phyloP scores from a whole-genome alignment of 2,797 vertebrate genomes.

The Falco concolor region DNA sequence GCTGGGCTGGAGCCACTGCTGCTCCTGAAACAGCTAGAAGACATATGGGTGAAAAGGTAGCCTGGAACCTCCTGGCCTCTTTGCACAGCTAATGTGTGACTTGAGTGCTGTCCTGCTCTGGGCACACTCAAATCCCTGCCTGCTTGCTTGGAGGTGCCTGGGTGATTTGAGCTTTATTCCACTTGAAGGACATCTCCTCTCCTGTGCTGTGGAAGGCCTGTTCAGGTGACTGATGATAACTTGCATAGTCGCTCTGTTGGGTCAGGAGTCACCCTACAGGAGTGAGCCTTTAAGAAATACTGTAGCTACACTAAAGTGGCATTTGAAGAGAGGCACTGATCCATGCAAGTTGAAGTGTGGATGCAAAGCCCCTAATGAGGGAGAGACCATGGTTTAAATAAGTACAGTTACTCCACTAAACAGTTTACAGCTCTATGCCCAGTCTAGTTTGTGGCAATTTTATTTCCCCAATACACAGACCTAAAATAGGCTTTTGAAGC shows the following conservation, averaged over 20 bases:
- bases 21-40: neutral
- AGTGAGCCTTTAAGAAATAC: neutral
- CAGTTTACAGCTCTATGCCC: neutral
- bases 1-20: neutral
- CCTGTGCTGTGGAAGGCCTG: neutral
- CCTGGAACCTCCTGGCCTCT: neutral
- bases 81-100: rapidly evolving
- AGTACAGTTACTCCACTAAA: neutral
- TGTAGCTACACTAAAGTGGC: neutral
- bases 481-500: neutral
- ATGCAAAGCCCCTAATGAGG: neutral
- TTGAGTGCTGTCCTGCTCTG: neutral
- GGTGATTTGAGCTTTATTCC: neutral
- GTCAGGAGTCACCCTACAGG: neutral
- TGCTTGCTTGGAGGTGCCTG: rapidly evolving
- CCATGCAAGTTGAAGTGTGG: neutral
- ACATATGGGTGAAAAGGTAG: neutral
- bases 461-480: neutral
- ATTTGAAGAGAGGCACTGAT: neutral
- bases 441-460: neutral
- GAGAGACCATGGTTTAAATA: neutral
- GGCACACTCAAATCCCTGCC: neutral
- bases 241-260: rapidly evolving
- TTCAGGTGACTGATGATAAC: neutral
- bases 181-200: neutral